phyloP scores from a whole-genome alignment of 2,888 invertebrate species.

The Diplolepis rosae region DNA sequence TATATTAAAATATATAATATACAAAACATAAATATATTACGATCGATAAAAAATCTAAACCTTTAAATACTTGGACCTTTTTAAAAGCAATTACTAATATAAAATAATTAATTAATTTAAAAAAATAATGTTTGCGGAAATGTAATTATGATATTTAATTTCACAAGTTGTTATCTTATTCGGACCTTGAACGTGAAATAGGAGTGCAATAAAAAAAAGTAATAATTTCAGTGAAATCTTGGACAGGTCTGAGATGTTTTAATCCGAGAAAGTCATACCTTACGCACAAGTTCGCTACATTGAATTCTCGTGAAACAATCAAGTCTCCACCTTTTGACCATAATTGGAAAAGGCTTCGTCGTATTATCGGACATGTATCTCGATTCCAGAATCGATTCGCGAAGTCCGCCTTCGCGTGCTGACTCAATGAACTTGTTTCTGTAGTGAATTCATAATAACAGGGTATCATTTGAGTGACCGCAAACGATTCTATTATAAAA shows the following conservation, averaged over 20 bases:
- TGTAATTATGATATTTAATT: too few relatives aligned
- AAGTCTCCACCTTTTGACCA: conserved; percentile 22
- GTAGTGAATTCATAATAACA: conserved; percentile 44
- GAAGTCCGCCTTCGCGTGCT: conserved; percentile 36
- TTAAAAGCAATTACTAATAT: too few relatives aligned
- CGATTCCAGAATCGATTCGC: conserved; percentile 44
- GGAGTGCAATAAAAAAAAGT: not conserved
- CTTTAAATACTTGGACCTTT: too few relatives aligned
- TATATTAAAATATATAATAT: too few relatives aligned
- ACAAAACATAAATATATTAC: too few relatives aligned
- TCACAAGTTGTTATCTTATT: not conserved
- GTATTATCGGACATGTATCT: conserved; percentile 41
- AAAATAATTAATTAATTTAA: too few relatives aligned
- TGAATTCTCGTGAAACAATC: conserved; percentile 31
- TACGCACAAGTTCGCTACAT: not conserved
- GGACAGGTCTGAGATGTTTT: not conserved
- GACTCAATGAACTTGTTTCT: conserved; percentile 45
- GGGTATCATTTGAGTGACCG: conserved; percentile 39
- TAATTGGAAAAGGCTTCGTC: conserved; percentile 44
- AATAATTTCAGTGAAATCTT: not conserved
- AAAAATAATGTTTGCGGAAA: too few relatives aligned
- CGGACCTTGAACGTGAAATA: not conserved
- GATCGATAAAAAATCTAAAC: too few relatives aligned
- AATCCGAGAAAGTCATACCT: not conserved
- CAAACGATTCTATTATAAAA: conserved; percentile 41